Evolutionary conservation across 1,140 invertebrate species (phyloP).

Genomic region (Adelges cooleyi): DNA sequence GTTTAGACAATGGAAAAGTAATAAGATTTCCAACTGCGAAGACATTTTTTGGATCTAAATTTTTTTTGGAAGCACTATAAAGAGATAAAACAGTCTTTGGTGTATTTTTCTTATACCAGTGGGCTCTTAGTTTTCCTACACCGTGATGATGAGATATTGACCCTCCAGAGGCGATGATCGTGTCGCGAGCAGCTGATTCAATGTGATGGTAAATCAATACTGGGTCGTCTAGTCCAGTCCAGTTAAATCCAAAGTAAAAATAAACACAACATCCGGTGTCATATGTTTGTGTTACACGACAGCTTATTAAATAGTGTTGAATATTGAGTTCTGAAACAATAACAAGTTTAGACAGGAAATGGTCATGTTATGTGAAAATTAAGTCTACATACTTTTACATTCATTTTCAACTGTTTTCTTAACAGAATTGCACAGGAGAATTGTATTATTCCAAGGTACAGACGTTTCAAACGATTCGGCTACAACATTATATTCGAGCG

Average conservation of each 20-base stretch:
- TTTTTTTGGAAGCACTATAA: conserved; percentile 66
- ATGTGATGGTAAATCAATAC: conserved; percentile 73
- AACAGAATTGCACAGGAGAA: conserved; percentile 76
- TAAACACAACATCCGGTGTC: conserved; percentile 95
- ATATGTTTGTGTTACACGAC: conserved; percentile 90
- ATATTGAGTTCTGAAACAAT: conserved; percentile 44
- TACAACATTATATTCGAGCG: conserved; percentile 74
- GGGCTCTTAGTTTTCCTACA: conserved; percentile 80
- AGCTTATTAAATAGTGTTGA: conserved; percentile 55
- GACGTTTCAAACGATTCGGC: conserved; percentile 98
- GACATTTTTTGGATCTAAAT: conserved; percentile 87
- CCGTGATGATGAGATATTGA: conserved; percentile 95
- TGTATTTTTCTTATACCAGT: conserved; percentile 65
- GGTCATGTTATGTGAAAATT: too few relatives aligned
- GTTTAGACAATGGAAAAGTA: conserved; percentile 1
- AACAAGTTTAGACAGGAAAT: neutral
- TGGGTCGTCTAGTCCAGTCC: conserved; percentile 53
- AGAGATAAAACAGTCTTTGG: conserved; percentile 62
- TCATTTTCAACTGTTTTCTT: conserved; percentile 68
- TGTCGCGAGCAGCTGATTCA: conserved; percentile 73
- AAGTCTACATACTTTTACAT: conserved; percentile 45
- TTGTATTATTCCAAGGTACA: conserved; percentile 84
- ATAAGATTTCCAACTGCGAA: conserved; percentile 70
- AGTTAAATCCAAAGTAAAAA: conserved; percentile 94
- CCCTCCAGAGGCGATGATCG: conserved; percentile 81